Base-by-base conservation (phyloP, 2,113 vertebrate genomes). In the Procavia capensis region DNA sequence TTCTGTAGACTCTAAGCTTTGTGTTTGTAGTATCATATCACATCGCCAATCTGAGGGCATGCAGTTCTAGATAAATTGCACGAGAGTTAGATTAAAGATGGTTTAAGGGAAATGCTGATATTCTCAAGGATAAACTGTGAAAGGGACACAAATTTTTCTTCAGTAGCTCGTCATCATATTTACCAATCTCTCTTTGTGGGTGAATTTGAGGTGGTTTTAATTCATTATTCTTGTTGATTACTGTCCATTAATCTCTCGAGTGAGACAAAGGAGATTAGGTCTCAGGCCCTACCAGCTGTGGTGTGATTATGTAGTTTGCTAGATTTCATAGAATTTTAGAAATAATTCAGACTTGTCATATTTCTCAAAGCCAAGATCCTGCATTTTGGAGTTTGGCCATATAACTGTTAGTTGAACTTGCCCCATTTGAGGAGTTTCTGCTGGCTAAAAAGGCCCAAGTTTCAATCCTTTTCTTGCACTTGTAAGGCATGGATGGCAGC, bases 371-470 rank as follows among this genome's bases (percentile, higher is more conserved):
- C 20, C 16, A 61, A 66, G 43, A 86, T 76, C 82, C 47, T 41
- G 11, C 31, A 29, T 41, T 93, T 70, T 43, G 74, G 79, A 5
- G 16, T 76, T 90, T 90, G 25, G 27, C 43, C 76, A 90, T 41
- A 34, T 92, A 90, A 70, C 22, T 85, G 59, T 90, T 70, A 92
- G 31, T 72, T 76, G 34, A 86, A 81, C 13, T 72, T 92, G 19
- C 86, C 5, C 43, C 4, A 16, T 92, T 43, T 70, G 39, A 87
- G 19, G 41, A 87, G 39, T 82, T 70, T 82, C 59, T 92, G 14
- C 29, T 87, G 61, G 17, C 74, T 66, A 19, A 45, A 87, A 74
- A 70, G 7, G 24, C 17, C 24, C 27, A 76, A 20, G 36, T 31
- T 92, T 90, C 19, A 47, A 29, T 83, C n/a, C 2, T 57, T 79